Base-by-base conservation (phyloP, 2,888 invertebrate species). In the Euspilapteryx auroguttella region DNA sequence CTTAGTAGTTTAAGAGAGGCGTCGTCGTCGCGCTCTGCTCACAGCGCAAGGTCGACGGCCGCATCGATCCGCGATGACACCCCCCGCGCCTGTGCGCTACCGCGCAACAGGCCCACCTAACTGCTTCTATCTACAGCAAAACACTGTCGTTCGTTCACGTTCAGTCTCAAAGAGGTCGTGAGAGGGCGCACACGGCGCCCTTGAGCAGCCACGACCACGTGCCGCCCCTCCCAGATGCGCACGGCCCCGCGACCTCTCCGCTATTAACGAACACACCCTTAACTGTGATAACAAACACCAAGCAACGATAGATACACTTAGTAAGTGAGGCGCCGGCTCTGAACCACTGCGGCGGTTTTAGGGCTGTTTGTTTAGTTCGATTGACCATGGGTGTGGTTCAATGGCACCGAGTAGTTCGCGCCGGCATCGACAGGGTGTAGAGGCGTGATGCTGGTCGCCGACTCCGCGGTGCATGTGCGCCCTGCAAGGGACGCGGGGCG, bases 131-230 rank as follows among this genome's bases (percentile, higher is more conserved):
- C 37, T 51, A 50, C 47, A 50, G 45, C 38, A 45, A 56, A n/a
- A 55, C 55, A 57, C 45, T 50, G 37, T 38, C 32, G 37, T 39
- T 40, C 34, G 39, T 48, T 52, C 55, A 68, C 34, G 39, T 48
- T 52, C 55, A 68, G 66, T 68, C 48, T 51, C 35, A 48, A 50
- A 59, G 49, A 50, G 53, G 50, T 59, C 55, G 62, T 57, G 55
- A 40, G 44, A 46, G 52, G 55, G 50, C 57, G 59, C 54, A 57
- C 51, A 49, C 58, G 57, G 50, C 47, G 58, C 53, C 50, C 49
- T 37, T 40, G 38, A 47, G 47, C 42, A 48, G 48, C 41, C 49
- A 48, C 49, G 47, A 43, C 42, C 38, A 40, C 40, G 38, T 32
- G 38, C 32, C 36, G 32, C 32, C 37, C 41, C 39, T 12, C 10